Conservation (phyloP, 2,888 invertebrate genomes). For the Anthophora plumipes region DNA sequence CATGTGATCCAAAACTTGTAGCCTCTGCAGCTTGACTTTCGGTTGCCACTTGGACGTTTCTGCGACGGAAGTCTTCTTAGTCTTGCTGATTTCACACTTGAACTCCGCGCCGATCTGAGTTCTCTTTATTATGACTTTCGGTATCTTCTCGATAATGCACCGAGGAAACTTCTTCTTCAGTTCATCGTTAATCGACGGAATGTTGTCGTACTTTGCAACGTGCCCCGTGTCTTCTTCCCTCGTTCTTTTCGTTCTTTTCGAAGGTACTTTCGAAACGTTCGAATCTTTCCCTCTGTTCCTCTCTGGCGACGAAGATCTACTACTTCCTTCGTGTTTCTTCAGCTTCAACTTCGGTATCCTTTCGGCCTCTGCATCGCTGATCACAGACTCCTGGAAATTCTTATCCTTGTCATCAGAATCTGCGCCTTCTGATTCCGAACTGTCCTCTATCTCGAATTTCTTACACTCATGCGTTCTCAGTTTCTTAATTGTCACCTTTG, state of each 20-base stretch:
- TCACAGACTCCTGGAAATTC: not conserved
- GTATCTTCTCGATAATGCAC: slow-evolving; percentile 76
- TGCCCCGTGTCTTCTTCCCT: slow-evolving; percentile 50
- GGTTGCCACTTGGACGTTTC: slow-evolving; percentile 80
- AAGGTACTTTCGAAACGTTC: not conserved
- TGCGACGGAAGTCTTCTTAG: slow-evolving; percentile 73
- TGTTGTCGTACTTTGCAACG: slow-evolving; percentile 48
- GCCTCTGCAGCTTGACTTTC: slow-evolving; percentile 80
- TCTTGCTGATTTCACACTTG: slow-evolving; percentile 82
- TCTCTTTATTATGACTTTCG: slow-evolving; percentile 83
- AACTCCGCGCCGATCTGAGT: slow-evolving; percentile 81
- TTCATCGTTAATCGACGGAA: slow-evolving; percentile 38
- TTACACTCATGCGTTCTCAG: slow-evolving; percentile 48
- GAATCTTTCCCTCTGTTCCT: slow-evolving; percentile 11
- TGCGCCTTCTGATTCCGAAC: slow-evolving; percentile 29
- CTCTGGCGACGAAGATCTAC: slow-evolving; percentile 47
- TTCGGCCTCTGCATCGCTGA: slow-evolving; percentile 17
- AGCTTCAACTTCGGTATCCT: slow-evolving; percentile 74
- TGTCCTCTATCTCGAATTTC: slow-evolving; percentile 15
- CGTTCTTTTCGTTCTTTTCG: slow-evolving; percentile 50
- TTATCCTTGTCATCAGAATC: slow-evolving; percentile 7
- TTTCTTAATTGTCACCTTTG: slow-evolving; percentile 79
- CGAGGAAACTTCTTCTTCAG: slow-evolving; percentile 42
- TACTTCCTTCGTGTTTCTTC: slow-evolving; percentile 68
- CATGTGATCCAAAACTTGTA: slow-evolving; percentile 80